These are phyloP conservation scores for Oligia fasciuncula DNA, from an alignment of 2,888 invertebrate genomes.

Conservation along the genomic window DNA sequence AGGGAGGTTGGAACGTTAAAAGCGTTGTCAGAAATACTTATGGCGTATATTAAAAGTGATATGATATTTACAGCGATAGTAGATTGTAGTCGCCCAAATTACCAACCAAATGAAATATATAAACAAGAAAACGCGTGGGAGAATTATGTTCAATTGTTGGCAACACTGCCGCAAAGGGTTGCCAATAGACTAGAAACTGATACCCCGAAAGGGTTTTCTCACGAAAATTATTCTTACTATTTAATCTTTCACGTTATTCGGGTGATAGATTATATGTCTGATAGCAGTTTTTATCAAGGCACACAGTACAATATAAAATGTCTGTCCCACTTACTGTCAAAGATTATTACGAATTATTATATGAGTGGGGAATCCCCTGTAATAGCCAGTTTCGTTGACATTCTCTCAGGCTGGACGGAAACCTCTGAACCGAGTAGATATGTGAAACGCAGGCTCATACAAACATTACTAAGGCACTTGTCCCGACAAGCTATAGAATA, in stretches of 20 bases:
- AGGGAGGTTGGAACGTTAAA: slow-evolving; percentile 73
- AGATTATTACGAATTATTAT: slow-evolving; percentile 90
- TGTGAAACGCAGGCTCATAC: slow-evolving; percentile 84
- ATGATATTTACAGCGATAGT: slow-evolving; percentile 88
- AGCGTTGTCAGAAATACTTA: slow-evolving; percentile 82
- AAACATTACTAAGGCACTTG: slow-evolving; percentile 88
- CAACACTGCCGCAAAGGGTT: slow-evolving; percentile 92
- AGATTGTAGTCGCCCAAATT: slow-evolving; percentile 73
- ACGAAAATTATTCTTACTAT: slow-evolving; percentile 89
- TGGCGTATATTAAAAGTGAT: slow-evolving; percentile 89
- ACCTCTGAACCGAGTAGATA: slow-evolving; percentile 75
- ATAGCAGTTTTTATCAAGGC: slow-evolving; percentile 76
- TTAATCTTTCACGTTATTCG: slow-evolving; percentile 91
- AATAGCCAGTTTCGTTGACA: slow-evolving; percentile 87
- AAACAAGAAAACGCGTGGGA: slow-evolving; percentile 82
- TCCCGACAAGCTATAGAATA: slow-evolving; percentile 91
- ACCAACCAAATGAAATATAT: slow-evolving; percentile 64
- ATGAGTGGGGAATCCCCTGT: slow-evolving; percentile 83
- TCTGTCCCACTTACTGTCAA: slow-evolving; percentile 90
- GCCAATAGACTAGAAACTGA: slow-evolving; percentile 91
- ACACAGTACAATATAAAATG: slow-evolving; percentile 81
- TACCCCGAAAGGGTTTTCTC: slow-evolving; percentile 90
- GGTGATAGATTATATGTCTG: slow-evolving; percentile 90
- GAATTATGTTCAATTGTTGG: slow-evolving; percentile 90
- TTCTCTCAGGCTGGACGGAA: slow-evolving; percentile 89